These are phyloP conservation scores for Hippocampus guttulatus DNA, from an alignment of 2,113 vertebrate species.

Conservation along the genomic window DNA sequence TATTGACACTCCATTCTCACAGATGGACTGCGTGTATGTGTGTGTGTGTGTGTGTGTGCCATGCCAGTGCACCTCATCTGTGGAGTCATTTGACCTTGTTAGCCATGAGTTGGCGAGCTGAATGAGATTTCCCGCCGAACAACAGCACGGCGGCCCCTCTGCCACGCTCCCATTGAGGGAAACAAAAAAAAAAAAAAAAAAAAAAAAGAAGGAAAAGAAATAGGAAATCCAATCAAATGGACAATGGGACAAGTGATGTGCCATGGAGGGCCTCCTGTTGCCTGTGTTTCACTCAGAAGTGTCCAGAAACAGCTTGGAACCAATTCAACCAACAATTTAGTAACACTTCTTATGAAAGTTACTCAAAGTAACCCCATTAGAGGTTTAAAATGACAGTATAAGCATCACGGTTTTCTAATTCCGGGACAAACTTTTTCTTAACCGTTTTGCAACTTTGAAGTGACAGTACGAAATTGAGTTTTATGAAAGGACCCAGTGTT, in stretches of 20 bases:
- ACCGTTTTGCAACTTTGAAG: no score
- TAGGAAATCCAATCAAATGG: not conserved
- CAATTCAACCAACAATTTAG: not conserved
- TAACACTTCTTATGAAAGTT: not conserved
- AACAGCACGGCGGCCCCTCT: not conserved
- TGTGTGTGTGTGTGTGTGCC: constrained; percentile 24
- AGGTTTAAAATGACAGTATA: not conserved
- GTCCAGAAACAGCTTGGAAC: not conserved
- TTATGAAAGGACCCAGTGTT: no score
- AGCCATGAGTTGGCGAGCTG: constrained; percentile 40
- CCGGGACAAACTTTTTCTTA: no score
- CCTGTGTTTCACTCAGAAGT: not conserved
- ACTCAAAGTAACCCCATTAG: not conserved
- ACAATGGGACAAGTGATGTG: not conserved
- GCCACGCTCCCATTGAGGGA: constrained; percentile 8
- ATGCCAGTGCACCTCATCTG: constrained; percentile 52
- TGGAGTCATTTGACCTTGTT: constrained; percentile 63
- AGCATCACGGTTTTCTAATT: not conserved
- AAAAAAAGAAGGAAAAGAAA: not conserved
- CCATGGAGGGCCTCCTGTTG: not conserved
- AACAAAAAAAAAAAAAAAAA: constrained; percentile 41
- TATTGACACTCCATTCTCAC: constrained; percentile 48
- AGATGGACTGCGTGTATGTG: constrained; percentile 21
- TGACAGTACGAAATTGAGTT: no score
- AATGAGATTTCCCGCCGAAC: constrained; percentile 56